Base-by-base conservation (phyloP, 1,140 invertebrate species). In the Zophobas morio region DNA sequence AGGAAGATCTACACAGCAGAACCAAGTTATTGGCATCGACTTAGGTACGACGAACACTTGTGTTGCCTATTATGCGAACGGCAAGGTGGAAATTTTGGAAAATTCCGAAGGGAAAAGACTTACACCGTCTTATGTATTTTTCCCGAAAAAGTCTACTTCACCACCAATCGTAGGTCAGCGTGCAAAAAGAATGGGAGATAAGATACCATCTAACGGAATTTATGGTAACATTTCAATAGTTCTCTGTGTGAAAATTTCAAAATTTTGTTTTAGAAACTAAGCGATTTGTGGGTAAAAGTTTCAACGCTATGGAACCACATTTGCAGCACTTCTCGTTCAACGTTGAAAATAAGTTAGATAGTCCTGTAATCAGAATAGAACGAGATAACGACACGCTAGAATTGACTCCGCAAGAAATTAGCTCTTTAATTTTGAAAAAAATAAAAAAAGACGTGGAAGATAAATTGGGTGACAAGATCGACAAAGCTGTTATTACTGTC, bases 91-190 rank as follows among this genome's bases (percentile, higher is more conserved):
- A 86, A 95, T 96, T 82, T 94, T 96, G 80, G 93, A 93, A 81
- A 96, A 96, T 82, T 93, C 95, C 81, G 92, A 94, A 85, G 94
- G 94, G 1, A 95, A 95, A 84, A 84, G 93, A 75, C 95, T 93
- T 37, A 95, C 94, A 40, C 94, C 93, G 1, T 90, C 92, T 57
- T 86, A 86, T 88, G 82, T 89, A 32, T 88, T 88, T 0, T 90
- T 89, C 79, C 33, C 74, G 87, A 1, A 92, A 92, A 71, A 92
- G 91, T 8, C 87, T 51, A n/a, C 49, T 20, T 51, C 4, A 51
- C 2, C 49, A 51, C 20, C 20, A 32, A 92, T 92, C 73, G 91
- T 78, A 49, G 76, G 76, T 6, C 8, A 57, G 8, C 36, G 36
- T 36, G 71, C 4, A 2, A 20, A 4, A 6, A 4, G 20, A 53